phyloP scores from a whole-genome alignment of 2,888 invertebrate species.

The Ophion ventricosus region DNA sequence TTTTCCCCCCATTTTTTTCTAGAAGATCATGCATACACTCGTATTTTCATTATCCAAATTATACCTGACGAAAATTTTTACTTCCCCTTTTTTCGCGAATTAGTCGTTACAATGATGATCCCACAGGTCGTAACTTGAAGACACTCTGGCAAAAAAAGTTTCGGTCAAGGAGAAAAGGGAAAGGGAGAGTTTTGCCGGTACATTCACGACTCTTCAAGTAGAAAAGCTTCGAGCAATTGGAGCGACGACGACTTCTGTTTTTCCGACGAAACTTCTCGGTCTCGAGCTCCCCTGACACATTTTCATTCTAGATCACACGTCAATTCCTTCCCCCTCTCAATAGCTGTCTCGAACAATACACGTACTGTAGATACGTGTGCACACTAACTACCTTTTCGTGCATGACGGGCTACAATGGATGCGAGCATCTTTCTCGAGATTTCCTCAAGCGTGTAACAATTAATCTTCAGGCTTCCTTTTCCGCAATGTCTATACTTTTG shows the following conservation, averaged over 20 bases:
- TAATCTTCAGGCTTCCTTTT: constrained; percentile 51
- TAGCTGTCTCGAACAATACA: constrained; percentile 53
- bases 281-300: constrained; percentile 25
- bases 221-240: constrained; percentile 15
- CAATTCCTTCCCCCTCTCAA: constrained; percentile 59
- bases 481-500: constrained; percentile 21
- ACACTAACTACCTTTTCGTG: constrained; percentile 33
- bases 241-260: constrained; percentile 32
- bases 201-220: constrained; percentile 36
- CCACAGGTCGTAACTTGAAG: constrained; percentile 11
- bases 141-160: constrained; percentile 41
- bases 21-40: no score
- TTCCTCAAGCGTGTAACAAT: constrained; percentile 54
- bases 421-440: constrained; percentile 36
- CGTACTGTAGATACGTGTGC: neutral
- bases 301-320: constrained; percentile 48
- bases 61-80: no score
- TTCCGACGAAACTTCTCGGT: constrained; percentile 22
- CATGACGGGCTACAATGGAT: constrained; percentile 27
- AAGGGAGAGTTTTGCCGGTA: neutral
- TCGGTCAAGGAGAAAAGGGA: constrained; percentile 13
- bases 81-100: neutral
- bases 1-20: no score
- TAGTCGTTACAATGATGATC: constrained; percentile 7
- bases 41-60: no score